Percentiles rank a stretch among this genome's conserved stretches.
These are phyloP conservation scores for Halichondria panicea DNA, from an alignment of 37 sponge, comb jelly and placozoan species.

Conservation along the genomic window DNA sequence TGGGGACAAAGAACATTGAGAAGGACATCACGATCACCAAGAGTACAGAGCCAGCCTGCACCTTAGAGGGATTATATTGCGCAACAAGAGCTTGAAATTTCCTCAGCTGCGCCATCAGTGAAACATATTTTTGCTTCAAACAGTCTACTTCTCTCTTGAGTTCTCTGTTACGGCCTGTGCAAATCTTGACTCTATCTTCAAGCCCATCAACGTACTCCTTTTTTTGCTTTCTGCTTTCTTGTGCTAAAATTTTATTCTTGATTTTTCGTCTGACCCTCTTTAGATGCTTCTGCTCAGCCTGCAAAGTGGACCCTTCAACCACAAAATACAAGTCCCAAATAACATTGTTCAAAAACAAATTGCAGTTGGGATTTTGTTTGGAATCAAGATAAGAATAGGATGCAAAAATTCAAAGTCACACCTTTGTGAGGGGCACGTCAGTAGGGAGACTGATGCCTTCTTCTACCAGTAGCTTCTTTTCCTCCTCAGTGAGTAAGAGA, in stretches of 20 bases:
- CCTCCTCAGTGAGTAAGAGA: conserved; percentile 57
- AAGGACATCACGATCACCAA: conserved; percentile 62
- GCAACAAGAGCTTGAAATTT: conserved; percentile 59
- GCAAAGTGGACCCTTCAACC: too few species aligned
- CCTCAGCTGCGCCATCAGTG: conserved; percentile 48
- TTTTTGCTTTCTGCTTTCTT: conserved; percentile 84
- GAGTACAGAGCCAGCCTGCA: conserved; percentile 56
- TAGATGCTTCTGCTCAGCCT: conserved; percentile 81
- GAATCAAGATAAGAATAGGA: not conserved
- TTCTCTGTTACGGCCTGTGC: conserved; percentile 48
- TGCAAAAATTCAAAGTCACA: too few species aligned
- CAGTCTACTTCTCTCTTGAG: conserved; percentile 35
- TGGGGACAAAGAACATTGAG: conserved; percentile 36
- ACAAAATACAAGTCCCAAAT: too few species aligned
- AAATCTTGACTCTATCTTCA: conserved; percentile 76
- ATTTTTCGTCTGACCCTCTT: conserved; percentile 76
- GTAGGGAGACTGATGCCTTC: conserved; percentile 68
- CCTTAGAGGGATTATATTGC: conserved; percentile 41
- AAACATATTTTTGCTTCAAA: conserved; percentile 54
- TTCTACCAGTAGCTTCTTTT: conserved; percentile 59
- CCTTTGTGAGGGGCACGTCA: conserved; percentile 87
- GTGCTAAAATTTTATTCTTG: conserved; percentile 86
- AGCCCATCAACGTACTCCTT: conserved; percentile 89
- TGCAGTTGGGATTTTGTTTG: not conserved
- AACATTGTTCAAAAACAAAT: too few species aligned